Conservation (phyloP, 2,113 vertebrate species). For the Plestiodon gilberti region DNA sequence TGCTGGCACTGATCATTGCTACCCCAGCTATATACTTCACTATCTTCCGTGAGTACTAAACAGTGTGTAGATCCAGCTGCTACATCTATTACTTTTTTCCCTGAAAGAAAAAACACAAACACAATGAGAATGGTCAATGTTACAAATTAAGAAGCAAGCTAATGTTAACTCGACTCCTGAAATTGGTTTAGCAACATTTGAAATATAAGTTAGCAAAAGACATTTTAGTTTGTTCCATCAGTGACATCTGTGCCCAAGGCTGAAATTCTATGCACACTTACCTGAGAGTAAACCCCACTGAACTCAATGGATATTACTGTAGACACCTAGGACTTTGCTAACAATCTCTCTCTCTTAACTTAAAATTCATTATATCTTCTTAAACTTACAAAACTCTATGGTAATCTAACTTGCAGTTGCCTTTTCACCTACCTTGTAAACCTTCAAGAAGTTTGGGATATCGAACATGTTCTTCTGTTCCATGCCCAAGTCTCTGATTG, state of each 20-base stretch:
- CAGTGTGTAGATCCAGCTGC: slow-evolving; percentile 97
- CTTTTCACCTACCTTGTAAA: slow-evolving; percentile 84
- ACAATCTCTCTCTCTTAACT: neutral
- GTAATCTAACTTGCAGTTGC: neutral
- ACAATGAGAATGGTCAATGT: neutral
- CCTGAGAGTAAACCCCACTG: too few relatives aligned
- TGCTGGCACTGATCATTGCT: slow-evolving; percentile 98
- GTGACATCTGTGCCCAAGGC: neutral
- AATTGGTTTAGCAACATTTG: neutral
- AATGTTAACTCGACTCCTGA: neutral
- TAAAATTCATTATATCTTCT: neutral
- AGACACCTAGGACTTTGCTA: too few relatives aligned
- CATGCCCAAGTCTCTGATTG: slow-evolving; percentile 96
- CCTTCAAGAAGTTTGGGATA: slow-evolving; percentile 94
- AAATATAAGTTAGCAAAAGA: neutral
- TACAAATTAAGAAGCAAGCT: neutral
- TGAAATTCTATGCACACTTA: too few relatives aligned
- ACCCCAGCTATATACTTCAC: slow-evolving; percentile 97
- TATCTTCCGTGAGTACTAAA: slow-evolving; percentile 93
- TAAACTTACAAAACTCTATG: neutral
- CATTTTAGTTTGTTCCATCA: neutral
- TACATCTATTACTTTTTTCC: slow-evolving; percentile 95
- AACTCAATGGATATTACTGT: too few relatives aligned
- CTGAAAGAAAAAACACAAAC: slow-evolving; percentile 66
- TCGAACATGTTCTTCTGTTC: slow-evolving; percentile 94